Conservation (phyloP, 2,797 vertebrate genomes). For the Fratercula arctica region DNA sequence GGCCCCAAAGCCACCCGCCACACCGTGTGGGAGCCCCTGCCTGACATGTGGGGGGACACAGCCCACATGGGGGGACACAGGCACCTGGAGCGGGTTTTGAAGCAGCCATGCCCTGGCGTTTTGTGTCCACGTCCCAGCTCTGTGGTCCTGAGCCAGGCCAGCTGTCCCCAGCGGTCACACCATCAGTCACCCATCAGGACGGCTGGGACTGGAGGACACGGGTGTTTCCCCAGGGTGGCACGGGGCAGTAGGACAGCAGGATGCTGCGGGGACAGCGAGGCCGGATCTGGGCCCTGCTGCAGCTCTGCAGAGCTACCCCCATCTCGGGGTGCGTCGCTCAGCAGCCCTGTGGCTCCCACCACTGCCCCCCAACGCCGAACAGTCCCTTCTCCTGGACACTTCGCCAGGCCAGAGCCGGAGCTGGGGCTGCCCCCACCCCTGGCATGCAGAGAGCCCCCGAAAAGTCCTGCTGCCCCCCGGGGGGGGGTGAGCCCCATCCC, state of each 20-base stretch:
- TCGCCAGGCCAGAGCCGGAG: neutral
- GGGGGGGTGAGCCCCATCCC: neutral
- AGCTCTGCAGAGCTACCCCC: neutral
- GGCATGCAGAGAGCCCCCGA: fast-evolving
- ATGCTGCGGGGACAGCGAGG: fast-evolving
- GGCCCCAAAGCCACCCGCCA: fast-evolving
- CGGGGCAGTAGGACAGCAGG: neutral
- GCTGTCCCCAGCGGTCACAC: neutral
- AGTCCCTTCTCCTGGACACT: neutral
- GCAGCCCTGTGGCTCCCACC: neutral
- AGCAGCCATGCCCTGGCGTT: fast-evolving
- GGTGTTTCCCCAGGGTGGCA: neutral
- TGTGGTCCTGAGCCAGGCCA: neutral
- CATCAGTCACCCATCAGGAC: fast-evolving
- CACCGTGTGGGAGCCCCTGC: fast-evolving
- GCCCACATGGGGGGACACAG: neutral
- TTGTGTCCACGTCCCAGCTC: neutral
- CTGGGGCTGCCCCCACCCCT: neutral
- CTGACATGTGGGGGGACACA: fast-evolving
- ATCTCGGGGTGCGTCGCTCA: neutral
- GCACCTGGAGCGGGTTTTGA: fast-evolving
- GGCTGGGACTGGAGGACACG: neutral
- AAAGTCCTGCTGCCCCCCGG: neutral
- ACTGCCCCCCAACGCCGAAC: fast-evolving
- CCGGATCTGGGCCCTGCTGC: neutral